These are phyloP conservation scores for Trachymyrmex septentrionalis DNA, from an alignment of 1,140 invertebrate species.

Conservation along the genomic window DNA sequence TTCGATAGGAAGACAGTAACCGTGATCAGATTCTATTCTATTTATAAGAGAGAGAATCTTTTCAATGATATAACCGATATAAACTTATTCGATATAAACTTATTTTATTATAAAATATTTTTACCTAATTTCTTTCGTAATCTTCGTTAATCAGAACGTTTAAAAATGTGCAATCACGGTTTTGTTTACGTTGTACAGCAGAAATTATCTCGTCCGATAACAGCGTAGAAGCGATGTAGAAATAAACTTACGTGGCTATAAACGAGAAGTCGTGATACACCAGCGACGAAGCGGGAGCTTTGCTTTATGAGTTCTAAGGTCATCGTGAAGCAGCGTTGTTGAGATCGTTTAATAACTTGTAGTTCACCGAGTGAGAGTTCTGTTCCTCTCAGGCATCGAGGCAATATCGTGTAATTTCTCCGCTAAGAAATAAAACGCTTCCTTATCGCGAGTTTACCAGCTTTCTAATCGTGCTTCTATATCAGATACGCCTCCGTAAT, in stretches of 20 bases:
- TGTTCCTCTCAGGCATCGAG: conserved; percentile 1
- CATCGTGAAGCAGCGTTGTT: conserved; percentile 31
- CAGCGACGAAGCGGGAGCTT: conserved; percentile 18
- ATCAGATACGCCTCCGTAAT: conserved; percentile 28
- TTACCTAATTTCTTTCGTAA: neutral
- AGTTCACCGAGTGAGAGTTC: conserved; percentile 45
- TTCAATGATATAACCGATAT: neutral
- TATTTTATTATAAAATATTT: neutral
- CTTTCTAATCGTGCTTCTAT: conserved; percentile 20
- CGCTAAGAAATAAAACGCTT: conserved; percentile 39
- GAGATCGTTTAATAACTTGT: conserved; percentile 62
- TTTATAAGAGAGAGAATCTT: neutral
- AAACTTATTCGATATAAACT: neutral
- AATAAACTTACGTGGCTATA: conserved; percentile 17
- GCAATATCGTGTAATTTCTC: conserved; percentile 59
- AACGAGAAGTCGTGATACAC: conserved; percentile 13
- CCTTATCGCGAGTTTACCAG: conserved; percentile 25
- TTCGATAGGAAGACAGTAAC: too few relatives aligned
- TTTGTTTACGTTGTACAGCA: neutral
- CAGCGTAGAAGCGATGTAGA: neutral
- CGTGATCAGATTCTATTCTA: neutral
- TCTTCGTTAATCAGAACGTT: neutral
- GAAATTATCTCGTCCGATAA: conserved; percentile 4
- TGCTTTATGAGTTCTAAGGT: conserved; percentile 47
- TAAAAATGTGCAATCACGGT: neutral